Evolutionary conservation across 2,888 invertebrate genomes (phyloP), one percentile per base, ranked within the genome.

Genomic region (Camponotus fellah): DNA sequence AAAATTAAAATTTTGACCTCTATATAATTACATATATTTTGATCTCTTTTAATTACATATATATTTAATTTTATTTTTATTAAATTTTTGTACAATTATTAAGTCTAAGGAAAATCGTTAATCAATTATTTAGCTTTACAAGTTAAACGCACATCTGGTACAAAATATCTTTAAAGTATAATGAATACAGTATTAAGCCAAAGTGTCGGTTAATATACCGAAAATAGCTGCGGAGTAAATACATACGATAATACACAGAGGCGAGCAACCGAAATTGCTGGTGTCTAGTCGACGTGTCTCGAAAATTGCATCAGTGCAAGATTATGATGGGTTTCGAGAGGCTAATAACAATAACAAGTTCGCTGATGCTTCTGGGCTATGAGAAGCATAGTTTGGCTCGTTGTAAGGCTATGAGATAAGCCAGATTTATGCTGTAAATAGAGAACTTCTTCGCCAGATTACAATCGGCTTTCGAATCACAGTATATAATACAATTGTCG

Each of bases 261-360:
- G 77, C 79, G 80, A 74, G 80, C 66, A 74, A 65, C 80, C 83
- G 37, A 89, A 86, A 89, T 87, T 86, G 68, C 83, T 56, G 60
- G 77, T 85, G 83, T 87, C 84, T 80, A 76, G 68, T 58, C 53
- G 71, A 82, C 72, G 76, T 81, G 83, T 85, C 76, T 79, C 69
- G 86, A 88, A 89, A 89, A 89, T 89, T 89, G 87, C 84, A 83
- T 86, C 80, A 75, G 66, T 75, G 77, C 74, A 79, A 84, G 87
- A 89, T 86, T 89, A 87, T 80, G 89, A 85, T 87, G 88, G 85
- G 84, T 88, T 90, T 88, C 85, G 80, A 88, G 88, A 87, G 87
- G 88, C 88, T 89, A 91, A 92, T 92, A 92, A 92, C 90, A 92
- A 90, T 92, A 91, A 91, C 90, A 88, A 88, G 90, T 90, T 87